These are phyloP conservation scores for Oreochromis tanganicae DNA, from an alignment of 2,113 vertebrate species.

Conservation along the genomic window DNA sequence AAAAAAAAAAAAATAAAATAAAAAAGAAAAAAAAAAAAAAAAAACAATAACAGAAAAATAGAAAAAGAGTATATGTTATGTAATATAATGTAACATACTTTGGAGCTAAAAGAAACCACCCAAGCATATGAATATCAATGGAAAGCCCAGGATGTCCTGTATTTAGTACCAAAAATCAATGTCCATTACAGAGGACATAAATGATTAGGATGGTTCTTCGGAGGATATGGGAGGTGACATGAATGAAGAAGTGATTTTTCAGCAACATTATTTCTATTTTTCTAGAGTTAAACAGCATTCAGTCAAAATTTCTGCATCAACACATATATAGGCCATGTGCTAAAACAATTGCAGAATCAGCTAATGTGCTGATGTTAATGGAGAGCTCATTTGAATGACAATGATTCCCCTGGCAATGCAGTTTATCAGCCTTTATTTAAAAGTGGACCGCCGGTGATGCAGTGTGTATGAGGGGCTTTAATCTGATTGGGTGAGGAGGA, in stretches of 20 bases:
- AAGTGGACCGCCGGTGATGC: conserved; percentile 3
- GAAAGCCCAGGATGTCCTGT: not conserved
- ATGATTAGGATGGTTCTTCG: not conserved
- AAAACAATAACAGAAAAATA: not conserved
- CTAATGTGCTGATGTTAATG: conserved; percentile 37
- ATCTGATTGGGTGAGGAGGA: conserved; percentile 7
- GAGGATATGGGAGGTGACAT: not conserved
- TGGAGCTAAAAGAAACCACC: not conserved
- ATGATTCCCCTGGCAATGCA: conserved; percentile 43
- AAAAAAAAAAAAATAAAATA: no score
- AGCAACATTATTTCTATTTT: not conserved
- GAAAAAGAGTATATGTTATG: not conserved
- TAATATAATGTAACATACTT: not conserved
- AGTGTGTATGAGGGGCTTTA: not conserved
- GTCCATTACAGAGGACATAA: not conserved
- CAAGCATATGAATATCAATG: not conserved
- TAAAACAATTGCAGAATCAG: conserved; percentile 44
- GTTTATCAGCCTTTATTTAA: conserved; percentile 54
- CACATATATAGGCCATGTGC: not conserved
- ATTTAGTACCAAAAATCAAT: not conserved
- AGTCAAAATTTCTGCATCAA: conserved; percentile 3
- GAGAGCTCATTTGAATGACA: conserved; percentile 54
- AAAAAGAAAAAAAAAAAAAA: not conserved
- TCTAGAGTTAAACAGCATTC: conserved; percentile 16
- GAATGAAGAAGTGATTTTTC: not conserved